These are phyloP conservation scores for Macrosoma leucophasiata DNA, from an alignment of 2,888 invertebrate genomes.

Conservation along the genomic window DNA sequence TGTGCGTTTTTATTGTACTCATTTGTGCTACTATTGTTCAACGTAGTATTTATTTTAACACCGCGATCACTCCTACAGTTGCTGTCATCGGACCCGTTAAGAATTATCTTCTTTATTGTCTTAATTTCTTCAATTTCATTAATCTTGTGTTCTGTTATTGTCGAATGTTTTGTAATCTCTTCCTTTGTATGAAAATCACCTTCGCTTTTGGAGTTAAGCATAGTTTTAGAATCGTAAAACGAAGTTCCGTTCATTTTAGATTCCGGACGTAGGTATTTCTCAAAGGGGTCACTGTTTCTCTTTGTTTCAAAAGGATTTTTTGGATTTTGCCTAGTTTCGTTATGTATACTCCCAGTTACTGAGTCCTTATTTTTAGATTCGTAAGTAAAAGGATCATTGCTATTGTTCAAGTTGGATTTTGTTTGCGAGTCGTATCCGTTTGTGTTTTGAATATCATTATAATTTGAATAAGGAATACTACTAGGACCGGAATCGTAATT, in stretches of 20 bases:
- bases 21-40: no score
- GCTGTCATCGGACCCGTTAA: conserved; percentile 51
- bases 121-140: conserved; percentile 66
- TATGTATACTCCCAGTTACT: conserved; percentile 35
- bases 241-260: conserved; percentile 41
- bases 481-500: conserved; percentile 40
- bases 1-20: no score
- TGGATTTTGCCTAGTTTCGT: conserved; percentile 31
- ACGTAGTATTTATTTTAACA: no score
- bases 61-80: no score
- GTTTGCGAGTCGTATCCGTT: conserved; percentile 37
- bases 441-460: conserved; percentile 33
- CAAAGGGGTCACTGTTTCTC: conserved; percentile 36
- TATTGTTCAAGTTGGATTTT: conserved; percentile 31
- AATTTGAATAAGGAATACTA: conserved; percentile 43
- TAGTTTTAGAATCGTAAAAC: conserved; percentile 37
- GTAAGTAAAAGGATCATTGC: conserved; percentile 34
- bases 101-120: conserved; percentile 62
- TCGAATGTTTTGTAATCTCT: conserved; percentile 53
- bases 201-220: conserved; percentile 54
- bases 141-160: conserved; percentile 59
- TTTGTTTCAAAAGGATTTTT: conserved; percentile 55
- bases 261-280: conserved; percentile 49
- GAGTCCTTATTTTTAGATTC: conserved; percentile 35
- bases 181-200: conserved; percentile 51